Evolutionary conservation across 2,888 invertebrate species (phyloP), one percentile per base, ranked within the genome.

Genomic region (Platycnemis pennipes): DNA sequence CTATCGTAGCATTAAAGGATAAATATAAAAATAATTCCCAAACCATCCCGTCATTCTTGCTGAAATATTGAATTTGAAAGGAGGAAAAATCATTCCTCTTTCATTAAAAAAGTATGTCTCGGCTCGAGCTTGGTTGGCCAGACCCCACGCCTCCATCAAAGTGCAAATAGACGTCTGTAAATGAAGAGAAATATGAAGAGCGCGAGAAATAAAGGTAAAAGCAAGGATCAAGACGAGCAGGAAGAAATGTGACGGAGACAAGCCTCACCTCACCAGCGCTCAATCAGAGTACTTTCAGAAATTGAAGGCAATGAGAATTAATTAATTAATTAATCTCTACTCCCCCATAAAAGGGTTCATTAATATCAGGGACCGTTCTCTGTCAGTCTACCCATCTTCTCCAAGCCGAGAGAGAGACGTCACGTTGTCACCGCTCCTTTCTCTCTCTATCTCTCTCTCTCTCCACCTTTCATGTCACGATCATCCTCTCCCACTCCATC

Each of bases 281-380:
- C 56, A 42, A 69, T 69, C n/a, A n/a, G 63, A 91, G 63, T 91
- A 91, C 63, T 63, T 91, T 63, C 63, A 56, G 56, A 91, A 26
- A 56, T 91, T 56, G 56, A 42, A 91, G 63, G 91, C 91, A 91
- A 91, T 69, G 91, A 63, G 8, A 91, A 63, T 91, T 91, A 91
- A 91, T 91, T 91, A 91, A 91, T 91, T 91, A 91, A 91, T 63
- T 77, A 77, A 77, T 77, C 77, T 37, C 91, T 91, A 22, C 91
- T 56, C 44, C 63, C 44, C 89, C 44, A 56, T 44, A 63, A 91
- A 91, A 91, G 69, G 91, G 56, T 63, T 91, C 63, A 91, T 91
- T 91, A 91, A 63, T 91, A 63, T 63, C 91, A 45, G 91, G 44
- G 44, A 44, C 56, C 87, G 87, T 46, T 87, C 87, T 87, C 45